Conservation (phyloP, 2,797 vertebrate genomes). For the Anguilla marmorata region DNA sequence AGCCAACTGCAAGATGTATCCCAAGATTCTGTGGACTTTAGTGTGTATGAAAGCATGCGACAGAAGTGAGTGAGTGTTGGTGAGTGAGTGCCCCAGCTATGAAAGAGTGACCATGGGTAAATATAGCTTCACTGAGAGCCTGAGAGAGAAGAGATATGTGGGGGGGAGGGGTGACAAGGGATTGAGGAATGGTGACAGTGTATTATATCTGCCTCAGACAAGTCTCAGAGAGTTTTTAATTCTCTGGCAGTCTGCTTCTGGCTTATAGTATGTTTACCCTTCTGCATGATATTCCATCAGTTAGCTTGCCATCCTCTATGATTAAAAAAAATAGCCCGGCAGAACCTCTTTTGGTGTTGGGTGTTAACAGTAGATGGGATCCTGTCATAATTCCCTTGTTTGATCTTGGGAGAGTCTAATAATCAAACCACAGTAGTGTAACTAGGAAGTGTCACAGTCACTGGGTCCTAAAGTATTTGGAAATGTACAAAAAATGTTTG, state of each 20-base stretch:
- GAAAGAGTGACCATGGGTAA: constrained; percentile 53
- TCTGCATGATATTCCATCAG: constrained; percentile 31
- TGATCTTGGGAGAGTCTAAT: neutral
- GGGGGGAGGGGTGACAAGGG: constrained; percentile 40
- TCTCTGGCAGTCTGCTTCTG: constrained; percentile 13
- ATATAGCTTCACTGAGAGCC: constrained; percentile 65
- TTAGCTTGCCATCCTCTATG: neutral
- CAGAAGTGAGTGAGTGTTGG: constrained; percentile 30
- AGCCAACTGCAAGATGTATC: constrained; percentile 40
- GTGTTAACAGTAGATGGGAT: neutral
- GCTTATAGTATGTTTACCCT: constrained; percentile 7
- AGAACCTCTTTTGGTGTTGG: neutral
- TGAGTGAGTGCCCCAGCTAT: constrained; percentile 28
- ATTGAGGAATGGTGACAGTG: constrained; percentile 44
- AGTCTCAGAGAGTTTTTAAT: neutral
- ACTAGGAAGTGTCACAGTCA: constrained; percentile 6
- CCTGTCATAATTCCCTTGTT: neutral
- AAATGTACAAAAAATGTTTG: neutral
- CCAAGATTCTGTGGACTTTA: constrained; percentile 59
- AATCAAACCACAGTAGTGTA: neutral
- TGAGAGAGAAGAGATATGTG: constrained; percentile 39
- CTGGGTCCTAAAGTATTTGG: neutral
- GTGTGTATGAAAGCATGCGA: constrained; percentile 41
- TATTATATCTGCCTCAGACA: constrained; percentile 12
- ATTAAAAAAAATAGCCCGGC: neutral